Base-by-base conservation (phyloP, 2,888 invertebrate genomes). In the Torymus tubicola region DNA sequence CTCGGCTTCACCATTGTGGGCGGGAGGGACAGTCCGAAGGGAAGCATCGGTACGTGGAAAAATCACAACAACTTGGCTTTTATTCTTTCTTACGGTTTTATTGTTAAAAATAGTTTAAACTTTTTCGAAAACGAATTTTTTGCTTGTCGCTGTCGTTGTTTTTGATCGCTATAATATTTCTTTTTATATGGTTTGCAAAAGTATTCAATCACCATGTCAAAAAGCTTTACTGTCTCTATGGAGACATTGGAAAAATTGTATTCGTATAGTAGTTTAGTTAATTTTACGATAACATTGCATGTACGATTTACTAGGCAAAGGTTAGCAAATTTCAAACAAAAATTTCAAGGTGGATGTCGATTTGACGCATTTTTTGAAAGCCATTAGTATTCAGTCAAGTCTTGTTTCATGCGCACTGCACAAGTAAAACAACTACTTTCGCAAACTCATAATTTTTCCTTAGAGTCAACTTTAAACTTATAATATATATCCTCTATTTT, bases 1-100 rank as follows among this genome's bases (percentile, higher is more conserved):
- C 92, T 97, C 53, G 97, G 97, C n/a, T 97, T 97, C 89, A 96
- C 96, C 13, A 96, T 97, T 85, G 97, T 97, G 2, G 97, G 97
- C 61, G 97, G 97, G 67, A 93, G 95, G 80, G 97, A 97, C 89
- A 96, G 96, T 55, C 96, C 96, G 2, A 94, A 95, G 89, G 96
- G 96, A 78, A 95, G 95, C 82, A 93, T 96, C 88, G 96, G 90
- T 90, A 85, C 83, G 82, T 71, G 8, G 42, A 8, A 42, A 42
- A 42, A 42, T 42, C 42, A 42, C 42, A 42, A 42, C 42, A 42
- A 42, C 42, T 42, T 1, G 42, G 42, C 42, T 42, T 8, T 42
- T 42, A 42, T 42, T 42, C 42, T 42, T 42, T 42, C 42, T 42
- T 42, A 42, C 42, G 42, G 10, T 61, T 53, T 71, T 53, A 71